Conservation (phyloP, 2,888 invertebrate species). For the Osmoderma eremita region DNA sequence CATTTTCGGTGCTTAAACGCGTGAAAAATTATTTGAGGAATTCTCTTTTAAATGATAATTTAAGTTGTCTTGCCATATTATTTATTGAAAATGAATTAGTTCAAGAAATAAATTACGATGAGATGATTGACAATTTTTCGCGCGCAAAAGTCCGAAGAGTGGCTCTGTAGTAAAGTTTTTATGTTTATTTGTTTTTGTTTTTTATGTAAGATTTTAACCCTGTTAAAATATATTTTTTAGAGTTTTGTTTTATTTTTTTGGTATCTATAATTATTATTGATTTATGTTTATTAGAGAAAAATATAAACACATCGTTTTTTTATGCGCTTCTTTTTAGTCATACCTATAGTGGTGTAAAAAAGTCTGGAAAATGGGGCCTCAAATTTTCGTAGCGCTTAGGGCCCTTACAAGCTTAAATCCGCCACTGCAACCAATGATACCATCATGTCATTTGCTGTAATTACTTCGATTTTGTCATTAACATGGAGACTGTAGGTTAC, state of each 20-base stretch:
- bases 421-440: too few species aligned
- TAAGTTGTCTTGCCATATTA: neutral
- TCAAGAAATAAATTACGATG: neutral
- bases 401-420: neutral
- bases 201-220: neutral
- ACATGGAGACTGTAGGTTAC: too few species aligned
- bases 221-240: neutral
- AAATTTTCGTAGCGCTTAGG: constrained; percentile 1
- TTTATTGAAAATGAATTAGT: neutral
- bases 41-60: neutral
- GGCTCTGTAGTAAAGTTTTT: neutral
- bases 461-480: too few species aligned
- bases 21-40: constrained; percentile 30
- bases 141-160: neutral
- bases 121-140: neutral
- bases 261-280: neutral
- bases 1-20: constrained; percentile 22
- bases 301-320: too few species aligned
- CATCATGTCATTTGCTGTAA: too few species aligned
- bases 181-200: neutral
- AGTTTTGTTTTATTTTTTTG: neutral
- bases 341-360: too few species aligned
- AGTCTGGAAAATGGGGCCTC: neutral
- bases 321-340: too few species aligned
- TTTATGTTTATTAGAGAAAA: too few species aligned